Evolutionary conservation across 2,113 vertebrate species (phyloP), one percentile per base, ranked within the genome.

Genomic region (Siphamia tubifer): DNA sequence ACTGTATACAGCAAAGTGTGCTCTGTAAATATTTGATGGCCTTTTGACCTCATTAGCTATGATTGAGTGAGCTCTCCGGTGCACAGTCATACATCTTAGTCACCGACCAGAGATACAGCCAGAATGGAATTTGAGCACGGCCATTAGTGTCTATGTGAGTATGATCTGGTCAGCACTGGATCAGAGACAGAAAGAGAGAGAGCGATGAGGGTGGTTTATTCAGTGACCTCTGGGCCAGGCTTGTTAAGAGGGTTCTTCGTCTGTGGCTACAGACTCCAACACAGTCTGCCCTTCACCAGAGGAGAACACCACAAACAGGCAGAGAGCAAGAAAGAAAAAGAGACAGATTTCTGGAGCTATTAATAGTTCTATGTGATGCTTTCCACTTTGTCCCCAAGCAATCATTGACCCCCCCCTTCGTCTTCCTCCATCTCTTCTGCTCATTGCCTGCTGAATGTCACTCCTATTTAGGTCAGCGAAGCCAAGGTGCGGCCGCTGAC

Each of bases 31-130:
- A 90, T 89, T 87, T 87, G 85, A 89, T 86, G 73, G 65, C 87
- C 89, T 87, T 87, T 89, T 86, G 86, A 89, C 87, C 87, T 90
- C 85, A 88, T 90, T 90, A 86, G 73, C 61, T 34, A 65, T 87
- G 87, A 87, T 60, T 82, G 88, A 87, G 83, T 77, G 83, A 85
- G 80, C 65, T 74, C 82, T 69, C 58, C 66, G 16, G 61, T 79
- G 77, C 67, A 63, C 48, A 44, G 56, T 85, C 82, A 40, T 89
- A 73, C 13, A 68, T 90, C 85, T 87, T 85, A 81, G 80, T 89
- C 83, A 87, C 58, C 19, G 36, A 24, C 57, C 56, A 53, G 64
- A 82, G 76, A 75, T 77, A 35, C 11, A 62, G 71, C 25, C 34
- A 40, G 81, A 32, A 36, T 12, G 23, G 42, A 68, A 65, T 71